phyloP scores from a whole-genome alignment of 2,888 invertebrate genomes.

The Drosophila putrida region DNA sequence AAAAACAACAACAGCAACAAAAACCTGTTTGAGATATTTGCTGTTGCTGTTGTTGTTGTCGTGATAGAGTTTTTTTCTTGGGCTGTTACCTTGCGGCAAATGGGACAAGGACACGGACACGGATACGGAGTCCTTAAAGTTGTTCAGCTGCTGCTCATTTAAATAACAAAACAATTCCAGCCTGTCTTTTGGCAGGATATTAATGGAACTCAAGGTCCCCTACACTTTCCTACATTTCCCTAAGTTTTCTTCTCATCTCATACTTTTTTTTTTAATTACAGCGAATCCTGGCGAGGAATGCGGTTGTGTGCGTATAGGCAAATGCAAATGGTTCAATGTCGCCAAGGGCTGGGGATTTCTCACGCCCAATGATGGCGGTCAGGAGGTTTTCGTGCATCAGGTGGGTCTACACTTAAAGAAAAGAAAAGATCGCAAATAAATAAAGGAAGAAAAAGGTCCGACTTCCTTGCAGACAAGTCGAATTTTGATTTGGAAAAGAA shows the following conservation, averaged over 20 bases:
- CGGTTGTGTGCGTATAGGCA: constrained; percentile 89
- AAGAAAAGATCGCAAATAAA: no score
- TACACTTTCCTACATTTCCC: not conserved
- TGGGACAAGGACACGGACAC: constrained; percentile 76
- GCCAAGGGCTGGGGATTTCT: constrained; percentile 98
- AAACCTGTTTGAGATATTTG: constrained; percentile 40
- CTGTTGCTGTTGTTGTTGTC: constrained; percentile 23
- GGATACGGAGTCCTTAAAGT: constrained; percentile 40
- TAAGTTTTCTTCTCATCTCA: not conserved
- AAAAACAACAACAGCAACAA: constrained; percentile 31
- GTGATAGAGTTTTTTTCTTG: constrained; percentile 29
- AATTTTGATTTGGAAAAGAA: no score
- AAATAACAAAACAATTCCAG: constrained; percentile 64
- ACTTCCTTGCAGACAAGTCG: no score
- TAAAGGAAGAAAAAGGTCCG: no score
- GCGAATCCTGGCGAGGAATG: constrained; percentile 76
- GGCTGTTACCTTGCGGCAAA: constrained; percentile 68
- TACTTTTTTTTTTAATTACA: constrained; percentile 41
- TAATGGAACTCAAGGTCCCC: constrained; percentile 3
- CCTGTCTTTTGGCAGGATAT: constrained; percentile 51
- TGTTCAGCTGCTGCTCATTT: constrained; percentile 70
- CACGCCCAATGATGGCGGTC: constrained; percentile 94
- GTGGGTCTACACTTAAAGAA: constrained; percentile 85
- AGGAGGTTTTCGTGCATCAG: constrained; percentile 98
- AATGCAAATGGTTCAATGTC: constrained; percentile 98